Base-by-base conservation (phyloP, 2,888 invertebrate genomes). In the Ormyrus pomaceus region DNA sequence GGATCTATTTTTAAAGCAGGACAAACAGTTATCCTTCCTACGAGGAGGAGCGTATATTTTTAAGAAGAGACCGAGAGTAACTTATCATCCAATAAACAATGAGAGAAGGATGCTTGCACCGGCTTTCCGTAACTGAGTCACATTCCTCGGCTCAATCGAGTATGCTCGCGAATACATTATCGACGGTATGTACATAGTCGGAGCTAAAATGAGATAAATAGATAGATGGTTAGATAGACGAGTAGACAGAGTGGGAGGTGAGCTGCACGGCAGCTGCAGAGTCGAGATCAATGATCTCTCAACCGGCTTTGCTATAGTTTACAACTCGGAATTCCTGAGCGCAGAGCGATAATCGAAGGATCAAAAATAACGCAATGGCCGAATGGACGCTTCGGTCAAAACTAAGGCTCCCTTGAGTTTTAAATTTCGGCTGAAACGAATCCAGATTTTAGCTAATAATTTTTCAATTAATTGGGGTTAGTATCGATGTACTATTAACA, bases 301-400 rank as follows among this genome's bases (percentile, higher is more conserved):
- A 9, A 68, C 9, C 6, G 53, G 34, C 10, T 10, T 51, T 9
- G 48, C 56, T 55, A 34, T 4, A 58, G 71, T 71, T 71, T 77
- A 77, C 72, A 71, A 66, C 71, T 72, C 71, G 65, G 59, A 56
- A 77, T 77, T 77, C 77, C 75, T 34, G 53, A 5, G 58, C 34
- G 73, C 2, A 13, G 9, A 19, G 8, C 59, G 59, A 6, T 58
- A 58, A 13, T 11, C 6, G n/a, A 13, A 34, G 10, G 19, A 34
- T n/a, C 8, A 9, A 34, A 19, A 61, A 46, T 34, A 34, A 34
- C 4, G 45, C 9, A 61, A 34, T n/a, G 6, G 19, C 8, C 13
- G 11, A n/a, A 11, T 46, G 48, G 13, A 8, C 70, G 51, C 61
- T 19, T 51, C 51, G 34, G 34, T 34, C 34, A 34, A 34, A 34